Base-by-base conservation (phyloP, 2,797 vertebrate genomes). In the Benthosema pterotum region DNA sequence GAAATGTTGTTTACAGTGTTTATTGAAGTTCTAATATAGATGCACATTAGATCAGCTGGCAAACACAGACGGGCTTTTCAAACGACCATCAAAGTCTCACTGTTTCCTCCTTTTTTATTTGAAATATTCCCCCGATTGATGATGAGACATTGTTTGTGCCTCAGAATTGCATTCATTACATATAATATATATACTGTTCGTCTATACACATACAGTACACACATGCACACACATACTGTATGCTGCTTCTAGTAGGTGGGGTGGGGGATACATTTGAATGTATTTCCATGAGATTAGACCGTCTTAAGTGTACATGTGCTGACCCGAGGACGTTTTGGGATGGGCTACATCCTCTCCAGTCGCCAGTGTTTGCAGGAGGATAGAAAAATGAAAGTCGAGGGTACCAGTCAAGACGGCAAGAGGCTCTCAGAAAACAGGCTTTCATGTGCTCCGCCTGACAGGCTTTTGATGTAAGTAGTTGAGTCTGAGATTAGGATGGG, bases 401-500 rank as follows among this genome's bases (percentile, higher is more conserved):
- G 79, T 83, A 83, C 53, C 77, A 81, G 78, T 74, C 64, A 48
- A 38, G 71, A 79, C 62, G 72, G 76, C 14, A 60, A 68, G 79
- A 63, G 52, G 78, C 66, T 83, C 74, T 75, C 49, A 57, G 72
- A 80, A 86, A 81, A 77, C 74, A 79, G 63, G 79, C 83, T 91
- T 90, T 92, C 81, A 89, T 83, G 83, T 80, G 76, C 73, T 75
- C 65, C n/a, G 63, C 52, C 84, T 90, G 87, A 89, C 87, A 82
- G 86, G 73, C 78, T 83, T 89, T 89, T 89, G 83, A 91, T 87
- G 86, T 83, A 77, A 85, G 79, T 62, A 65, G 69, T 65, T 63
- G 72, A 86, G 76, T 74, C 63, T 88, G 69, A 81, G 74, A 77
- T 83, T 82, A 69, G 65, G 63, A 71, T 74, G 14, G 19, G 66